Base-by-base conservation (phyloP, 2,888 invertebrate genomes). In the Athalia circularis region DNA sequence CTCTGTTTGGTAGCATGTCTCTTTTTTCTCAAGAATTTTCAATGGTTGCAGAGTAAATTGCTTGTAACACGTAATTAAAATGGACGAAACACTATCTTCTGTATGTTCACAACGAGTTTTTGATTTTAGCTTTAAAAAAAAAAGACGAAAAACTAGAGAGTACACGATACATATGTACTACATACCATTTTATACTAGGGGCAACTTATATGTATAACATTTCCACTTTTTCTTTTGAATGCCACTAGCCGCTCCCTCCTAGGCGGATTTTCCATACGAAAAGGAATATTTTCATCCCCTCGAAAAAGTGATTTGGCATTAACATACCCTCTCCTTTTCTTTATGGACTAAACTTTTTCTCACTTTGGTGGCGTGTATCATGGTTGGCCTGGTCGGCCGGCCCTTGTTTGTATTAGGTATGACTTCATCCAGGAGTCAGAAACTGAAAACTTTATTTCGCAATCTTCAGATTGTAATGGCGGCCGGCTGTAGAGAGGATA, bases 321-420 rank as follows among this genome's bases (percentile, higher is more conserved):
- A 72, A 45, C 72, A 72, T 45, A 72, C 47, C 57, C 11, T 72
- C 57, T 29, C 29, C 29, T 29, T 29, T 2, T 29, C 29, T 29
- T 29, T 72, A 72, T 57, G 45, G 72, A 72, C 72, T 59, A 72
- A 72, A 72, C 72, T 72, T 72, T 72, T 72, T 72, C 57, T 59
- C 59, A 59, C 72, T 47, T 72, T 59, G 45, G 59, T 47, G 13
- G n/a, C 72, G 57, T 45, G 59, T 72, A 59, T 59, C 59, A 68
- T 11, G 68, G 29, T 29, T 29, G 29, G 29, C 43, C 15, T 59
- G 43, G 59, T 9, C 47, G 59, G 59, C 15, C 47, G 59, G 72
- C 8, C 59, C 45, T 72, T 72, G 72, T 72, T 72, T 57, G 72
- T 59, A 45, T 59, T 59, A 59, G 59, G 72, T 29, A 29, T 29